Evolutionary conservation across 2,888 invertebrate species (phyloP).

Genomic region (Gasteruption jaculator): DNA sequence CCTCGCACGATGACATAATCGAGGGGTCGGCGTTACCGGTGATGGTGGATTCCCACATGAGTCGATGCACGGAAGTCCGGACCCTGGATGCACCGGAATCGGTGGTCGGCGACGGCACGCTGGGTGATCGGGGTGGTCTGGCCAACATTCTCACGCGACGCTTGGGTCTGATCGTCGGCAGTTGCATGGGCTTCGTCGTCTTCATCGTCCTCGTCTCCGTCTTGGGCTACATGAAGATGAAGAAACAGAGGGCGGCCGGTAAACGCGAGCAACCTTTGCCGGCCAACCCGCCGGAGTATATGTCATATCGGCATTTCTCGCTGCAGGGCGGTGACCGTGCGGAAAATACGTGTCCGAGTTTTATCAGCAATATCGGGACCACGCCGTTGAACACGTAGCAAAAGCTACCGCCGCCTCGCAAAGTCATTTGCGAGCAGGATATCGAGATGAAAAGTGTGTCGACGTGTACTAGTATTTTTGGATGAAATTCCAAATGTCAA

Average conservation of each 20-base stretch:
- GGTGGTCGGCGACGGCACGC: conserved; percentile 55
- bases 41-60: conserved; percentile 68
- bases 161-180: conserved; percentile 80
- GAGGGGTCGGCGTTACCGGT: conserved; percentile 59
- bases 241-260: conserved; percentile 72
- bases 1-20: conserved; percentile 60
- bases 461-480: conserved; percentile 33
- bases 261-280: conserved; percentile 64
- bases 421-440: conserved; percentile 31
- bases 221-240: conserved; percentile 78
- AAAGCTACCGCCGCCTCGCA: conserved; percentile 31
- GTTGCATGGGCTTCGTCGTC: conserved; percentile 81
- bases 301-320: conserved; percentile 72
- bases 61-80: conserved; percentile 72
- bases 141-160: conserved; percentile 76
- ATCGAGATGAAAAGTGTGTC: conserved; percentile 43
- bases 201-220: conserved; percentile 80
- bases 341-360: conserved; percentile 47
- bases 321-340: conserved; percentile 61
- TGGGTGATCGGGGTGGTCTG: conserved; percentile 65
- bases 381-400: conserved; percentile 48
- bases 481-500: conserved; percentile 17
- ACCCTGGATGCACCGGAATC: conserved; percentile 72
- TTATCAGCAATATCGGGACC: conserved; percentile 46
- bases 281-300: conserved; percentile 69